Base-by-base conservation (phyloP, 2,797 vertebrate species). In the Crypturellus tataupa region DNA sequence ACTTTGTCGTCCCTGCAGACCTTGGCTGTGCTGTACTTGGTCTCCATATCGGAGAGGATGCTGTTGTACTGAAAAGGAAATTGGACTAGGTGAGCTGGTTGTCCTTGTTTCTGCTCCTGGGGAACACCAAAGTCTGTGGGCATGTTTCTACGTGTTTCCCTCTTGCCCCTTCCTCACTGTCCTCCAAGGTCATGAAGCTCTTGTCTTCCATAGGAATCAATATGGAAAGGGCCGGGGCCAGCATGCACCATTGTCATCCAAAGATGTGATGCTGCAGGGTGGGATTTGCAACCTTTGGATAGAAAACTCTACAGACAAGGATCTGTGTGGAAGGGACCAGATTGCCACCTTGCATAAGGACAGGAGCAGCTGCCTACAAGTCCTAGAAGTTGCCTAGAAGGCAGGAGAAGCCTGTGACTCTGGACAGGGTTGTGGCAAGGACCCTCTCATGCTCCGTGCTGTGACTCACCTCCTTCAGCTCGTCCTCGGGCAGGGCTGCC, bases 41-140 rank as follows among this genome's bases (percentile, higher is more conserved):
- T 99, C 96, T 99, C 99, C 99, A 99, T 99, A 40, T 98, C 97
- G 49, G 99, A 98, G 78, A 99, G 96, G 58, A 99, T 98, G 67
- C 95, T 97, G 97, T 99, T 99, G 94, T 99, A 99, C 99, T 99
- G 96, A 58, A 83, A 95, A 76, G 60, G 59, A 94, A 84, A 94
- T 42, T 7, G 51, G 47, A 31, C 8, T 3, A 2, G 10, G 3
- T 56, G 31, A 92, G 9, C 2, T 39, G 31, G 4, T 46, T 47
- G 12, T 64, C n/a, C 27, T 70, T 27, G 27, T 40, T 88, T 24
- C 49, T 58, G 56, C 9, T 29, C 51, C 5, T 55, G 27, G 33
- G 56, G 17, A 42, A 25, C 4, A 31, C 15, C 81, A 60, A 59
- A 80, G 51, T 8, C 42, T 31, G 18, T 1, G 2, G 3, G 47